Percentiles rank a stretch among this genome's conserved stretches.
phyloP scores from a whole-genome alignment of 2,797 vertebrate species.

The Centroberyx gerrardi region DNA sequence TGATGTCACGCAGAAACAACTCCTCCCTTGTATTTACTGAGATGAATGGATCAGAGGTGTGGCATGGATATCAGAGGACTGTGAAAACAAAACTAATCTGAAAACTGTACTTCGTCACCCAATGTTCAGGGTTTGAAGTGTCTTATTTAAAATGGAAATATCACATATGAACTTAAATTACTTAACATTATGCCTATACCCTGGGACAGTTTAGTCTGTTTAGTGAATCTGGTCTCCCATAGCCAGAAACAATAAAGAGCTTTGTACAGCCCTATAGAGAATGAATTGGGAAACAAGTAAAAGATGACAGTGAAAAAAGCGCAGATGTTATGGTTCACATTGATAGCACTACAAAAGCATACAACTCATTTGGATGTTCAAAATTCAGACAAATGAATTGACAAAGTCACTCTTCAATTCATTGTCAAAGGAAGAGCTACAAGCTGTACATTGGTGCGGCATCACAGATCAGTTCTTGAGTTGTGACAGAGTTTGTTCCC shows the following conservation, averaged over 20 bases:
- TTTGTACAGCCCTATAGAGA: background rate
- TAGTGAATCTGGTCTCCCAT: too few relatives aligned
- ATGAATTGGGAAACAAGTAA: background rate
- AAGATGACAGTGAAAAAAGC: background rate
- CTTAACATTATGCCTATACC: background rate
- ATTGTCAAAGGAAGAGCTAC: background rate
- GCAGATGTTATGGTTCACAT: too few relatives aligned
- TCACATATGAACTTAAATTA: background rate
- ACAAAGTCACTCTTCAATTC: background rate
- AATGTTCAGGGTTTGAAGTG: background rate
- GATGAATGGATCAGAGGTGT: slow-evolving; percentile 53
- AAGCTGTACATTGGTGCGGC: background rate
- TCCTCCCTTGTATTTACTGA: slow-evolving; percentile 53
- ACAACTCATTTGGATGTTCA: background rate
- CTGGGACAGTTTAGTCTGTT: background rate
- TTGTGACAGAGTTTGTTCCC: background rate
- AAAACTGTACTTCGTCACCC: slow-evolving; percentile 19
- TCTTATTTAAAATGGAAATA: background rate
- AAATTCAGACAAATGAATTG: background rate
- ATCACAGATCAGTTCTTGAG: background rate
- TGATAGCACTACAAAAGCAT: too few relatives aligned
- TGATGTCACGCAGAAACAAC: slow-evolving; percentile 59
- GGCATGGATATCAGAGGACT: slow-evolving; percentile 6
- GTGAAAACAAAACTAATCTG: slow-evolving; percentile 42
- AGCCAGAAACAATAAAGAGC: background rate